Evolutionary conservation across 2,888 invertebrate species (phyloP).

Genomic region (Conus canariensis): DNA sequence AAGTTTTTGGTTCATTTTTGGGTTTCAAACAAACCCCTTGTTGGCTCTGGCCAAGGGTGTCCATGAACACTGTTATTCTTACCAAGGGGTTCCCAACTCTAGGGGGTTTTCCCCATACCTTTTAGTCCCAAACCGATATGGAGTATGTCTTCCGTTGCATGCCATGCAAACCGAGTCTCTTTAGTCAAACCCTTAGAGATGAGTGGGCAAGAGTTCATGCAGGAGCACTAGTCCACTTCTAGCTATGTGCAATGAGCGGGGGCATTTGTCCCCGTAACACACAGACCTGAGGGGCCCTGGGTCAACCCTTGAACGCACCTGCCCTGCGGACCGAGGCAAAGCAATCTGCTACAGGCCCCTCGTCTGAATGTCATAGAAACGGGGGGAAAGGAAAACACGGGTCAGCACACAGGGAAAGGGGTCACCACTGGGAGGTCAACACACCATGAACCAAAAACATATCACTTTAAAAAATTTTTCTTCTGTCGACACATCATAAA

Average conservation of each 20-base stretch:
- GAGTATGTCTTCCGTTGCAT: too few relatives aligned
- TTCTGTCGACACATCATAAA: not conserved
- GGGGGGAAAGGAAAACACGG: constrained; percentile 14
- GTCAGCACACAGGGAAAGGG: constrained; percentile 21
- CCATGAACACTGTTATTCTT: too few relatives aligned
- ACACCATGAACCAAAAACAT: not conserved
- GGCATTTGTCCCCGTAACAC: not conserved
- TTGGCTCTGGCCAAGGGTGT: too few relatives aligned
- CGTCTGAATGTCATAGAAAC: constrained; percentile 68
- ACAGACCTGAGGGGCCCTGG: constrained; percentile 56
- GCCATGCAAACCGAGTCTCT: not conserved
- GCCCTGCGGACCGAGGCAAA: constrained; percentile 70
- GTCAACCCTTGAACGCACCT: constrained; percentile 61
- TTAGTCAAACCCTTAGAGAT: not conserved
- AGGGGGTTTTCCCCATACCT: too few relatives aligned
- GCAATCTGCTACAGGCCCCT: constrained; percentile 73
- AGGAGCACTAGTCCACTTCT: not conserved
- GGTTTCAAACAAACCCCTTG: too few relatives aligned
- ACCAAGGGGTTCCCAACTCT: too few relatives aligned
- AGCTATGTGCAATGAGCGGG: not conserved
- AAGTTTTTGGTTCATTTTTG: too few relatives aligned
- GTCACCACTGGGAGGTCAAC: not conserved
- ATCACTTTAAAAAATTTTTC: too few relatives aligned
- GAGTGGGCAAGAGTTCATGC: not conserved
- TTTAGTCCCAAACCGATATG: too few relatives aligned